Evolutionary conservation across 1,140 invertebrate species (phyloP), one percentile per base, ranked within the genome.

Genomic region (Danaus plexippus): DNA sequence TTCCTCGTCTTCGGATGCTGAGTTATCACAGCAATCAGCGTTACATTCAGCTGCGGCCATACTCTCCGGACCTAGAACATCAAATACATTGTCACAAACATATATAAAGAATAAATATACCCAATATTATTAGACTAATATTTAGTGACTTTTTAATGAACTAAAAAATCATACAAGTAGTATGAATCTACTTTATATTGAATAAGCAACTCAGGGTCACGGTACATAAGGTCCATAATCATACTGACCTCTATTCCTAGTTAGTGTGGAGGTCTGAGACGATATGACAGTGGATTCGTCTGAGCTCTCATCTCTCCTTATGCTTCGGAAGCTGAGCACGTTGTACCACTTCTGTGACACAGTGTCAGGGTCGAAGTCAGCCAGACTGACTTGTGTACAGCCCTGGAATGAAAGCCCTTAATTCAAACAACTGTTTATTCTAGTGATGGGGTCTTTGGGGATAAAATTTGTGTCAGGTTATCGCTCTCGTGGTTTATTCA

Each of bases 241-340:
- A 57, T 15, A 64, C 69, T 81, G 85, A 90, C 91, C 93, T 89
- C 97, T 95, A 87, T 97, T 98, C 70, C 97, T 91, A 9, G 97
- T 98, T 3, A 98, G 88, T 0, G 97, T 98, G 1, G 96, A 98
- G 0, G 97, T 98, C 85, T 98, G 96, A 12, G 95, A 97, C 11
- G 96, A 98, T 56, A 98, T 98, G 57, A 98, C 96, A 0, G 97
- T 98, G 9, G 95, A 97, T 76, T 98, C 97, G 84, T 98, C 97
- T 59, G 96, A 97, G 67, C 96, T 98, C 81, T 98, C 97, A 77
- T 98, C 96, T 75, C 93, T 89, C 67, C 93, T 93, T 90, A 97
- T 94, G 74, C 94, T 95, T 67, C 93, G 92, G 76, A 96, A 95
- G 70, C 94, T 95, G 10, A 98, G 89, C 54, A 98, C 94, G 77